A percentile compares a stretch with the other conserved stretches of the same genome.
Conservation (phyloP, 2,797 vertebrate genomes). For the Synanceia verrucosa region DNA sequence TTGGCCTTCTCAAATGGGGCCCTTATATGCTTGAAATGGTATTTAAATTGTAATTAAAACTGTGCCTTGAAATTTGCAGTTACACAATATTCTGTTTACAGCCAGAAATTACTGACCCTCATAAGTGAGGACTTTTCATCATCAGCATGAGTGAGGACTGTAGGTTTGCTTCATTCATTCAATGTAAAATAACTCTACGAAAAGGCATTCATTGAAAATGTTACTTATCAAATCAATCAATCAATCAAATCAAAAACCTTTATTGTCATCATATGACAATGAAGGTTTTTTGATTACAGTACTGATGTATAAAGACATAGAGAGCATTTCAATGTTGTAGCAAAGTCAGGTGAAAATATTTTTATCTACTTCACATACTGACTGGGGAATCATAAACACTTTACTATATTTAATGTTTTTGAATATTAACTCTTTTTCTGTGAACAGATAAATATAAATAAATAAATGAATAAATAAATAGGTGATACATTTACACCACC, state of each 20-base stretch:
- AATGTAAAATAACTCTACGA: not conserved
- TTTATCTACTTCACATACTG: not conserved
- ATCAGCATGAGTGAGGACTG: too few relatives aligned
- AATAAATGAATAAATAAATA: not conserved
- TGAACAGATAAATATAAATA: not conserved
- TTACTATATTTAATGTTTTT: not conserved
- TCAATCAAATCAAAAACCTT: too few relatives aligned
- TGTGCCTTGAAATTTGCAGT: not conserved
- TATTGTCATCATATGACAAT: too few relatives aligned
- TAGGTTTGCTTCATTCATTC: not conserved
- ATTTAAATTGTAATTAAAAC: conserved; percentile 10
- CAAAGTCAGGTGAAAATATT: not conserved
- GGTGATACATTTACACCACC: not conserved
- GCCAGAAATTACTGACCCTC: not conserved
- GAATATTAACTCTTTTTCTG: too few relatives aligned
- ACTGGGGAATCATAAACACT: not conserved
- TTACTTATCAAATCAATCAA: too few relatives aligned
- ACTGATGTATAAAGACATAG: not conserved
- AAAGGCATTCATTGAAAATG: not conserved
- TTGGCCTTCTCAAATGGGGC: not conserved
- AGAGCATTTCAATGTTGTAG: not conserved
- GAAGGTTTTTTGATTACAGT: not conserved
- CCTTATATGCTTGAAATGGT: not conserved
- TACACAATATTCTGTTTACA: not conserved
- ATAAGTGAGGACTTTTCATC: not conserved